Evolutionary conservation across 2,888 invertebrate species (phyloP).

Genomic region (Brachyopa scutellaris): DNA sequence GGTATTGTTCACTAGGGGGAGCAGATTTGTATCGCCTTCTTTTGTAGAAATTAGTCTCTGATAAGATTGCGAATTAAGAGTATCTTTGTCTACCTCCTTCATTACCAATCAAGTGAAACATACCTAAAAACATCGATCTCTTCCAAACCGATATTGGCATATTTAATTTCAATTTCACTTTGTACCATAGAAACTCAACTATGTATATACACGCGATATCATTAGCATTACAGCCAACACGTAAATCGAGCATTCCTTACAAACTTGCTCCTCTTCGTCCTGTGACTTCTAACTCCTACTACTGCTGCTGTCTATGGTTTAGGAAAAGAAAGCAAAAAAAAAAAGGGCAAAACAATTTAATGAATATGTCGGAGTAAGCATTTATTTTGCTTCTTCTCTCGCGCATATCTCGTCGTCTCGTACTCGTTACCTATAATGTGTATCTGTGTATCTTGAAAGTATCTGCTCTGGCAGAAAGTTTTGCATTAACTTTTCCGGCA

Average conservation of each 20-base stretch:
- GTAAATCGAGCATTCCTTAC: not conserved
- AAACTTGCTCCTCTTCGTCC: not conserved
- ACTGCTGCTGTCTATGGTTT: not conserved
- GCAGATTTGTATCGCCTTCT: too few species aligned
- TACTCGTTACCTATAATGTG: too few species aligned
- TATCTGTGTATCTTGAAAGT: slow-evolving; percentile 16
- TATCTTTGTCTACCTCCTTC: too few species aligned
- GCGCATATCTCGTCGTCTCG: slow-evolving; percentile 13
- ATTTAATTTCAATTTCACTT: too few species aligned
- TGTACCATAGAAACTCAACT: too few species aligned
- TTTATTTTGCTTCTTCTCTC: not conserved
- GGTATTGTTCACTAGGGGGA: too few species aligned
- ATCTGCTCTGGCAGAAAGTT: slow-evolving; percentile 23
- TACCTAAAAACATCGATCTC: too few species aligned
- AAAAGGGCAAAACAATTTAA: slow-evolving; percentile 5
- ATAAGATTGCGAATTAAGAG: too few species aligned
- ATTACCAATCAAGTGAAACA: too few species aligned
- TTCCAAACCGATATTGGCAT: too few species aligned
- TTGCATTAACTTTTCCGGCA: slow-evolving; percentile 38
- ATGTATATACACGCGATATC: not conserved
- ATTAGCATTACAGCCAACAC: slow-evolving; percentile 7
- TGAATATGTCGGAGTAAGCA: slow-evolving; percentile 22
- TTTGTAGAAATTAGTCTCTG: too few species aligned
- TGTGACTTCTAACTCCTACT: not conserved
- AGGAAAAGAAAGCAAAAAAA: slow-evolving; percentile 2